phyloP scores from a whole-genome alignment of 2,888 invertebrate species.

The Metalampra italica region DNA sequence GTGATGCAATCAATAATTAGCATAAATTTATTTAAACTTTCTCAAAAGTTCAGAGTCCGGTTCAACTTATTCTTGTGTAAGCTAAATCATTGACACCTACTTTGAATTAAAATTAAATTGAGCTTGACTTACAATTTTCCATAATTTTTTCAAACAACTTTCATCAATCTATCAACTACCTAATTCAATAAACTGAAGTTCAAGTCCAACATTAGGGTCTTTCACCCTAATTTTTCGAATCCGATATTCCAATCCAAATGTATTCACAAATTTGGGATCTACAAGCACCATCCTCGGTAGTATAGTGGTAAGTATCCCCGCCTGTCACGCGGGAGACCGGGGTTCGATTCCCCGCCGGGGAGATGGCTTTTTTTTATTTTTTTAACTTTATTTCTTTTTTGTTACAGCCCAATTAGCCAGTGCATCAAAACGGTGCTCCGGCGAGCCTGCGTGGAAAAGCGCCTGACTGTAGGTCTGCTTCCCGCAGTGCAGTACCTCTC shows the following conservation, averaged over 20 bases:
- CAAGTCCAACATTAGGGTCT: neutral
- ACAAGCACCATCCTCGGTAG: constrained; percentile 59
- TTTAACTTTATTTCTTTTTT: constrained; percentile 14
- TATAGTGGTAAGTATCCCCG: constrained; percentile 79
- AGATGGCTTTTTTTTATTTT: constrained; percentile 18
- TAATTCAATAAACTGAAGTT: neutral
- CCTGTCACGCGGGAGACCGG: constrained; percentile 80
- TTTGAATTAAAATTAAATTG: too few relatives aligned
- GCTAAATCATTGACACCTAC: too few relatives aligned
- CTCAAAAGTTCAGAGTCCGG: too few relatives aligned
- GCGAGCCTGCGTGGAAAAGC: constrained; percentile 74
- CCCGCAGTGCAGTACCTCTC: constrained; percentile 81
- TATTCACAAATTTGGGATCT: neutral
- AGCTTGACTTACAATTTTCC: too few relatives aligned
- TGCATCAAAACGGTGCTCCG: constrained; percentile 76
- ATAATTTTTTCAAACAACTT: neutral
- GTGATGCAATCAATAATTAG: neutral
- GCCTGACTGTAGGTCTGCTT: constrained; percentile 81
- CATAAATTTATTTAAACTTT: too few relatives aligned
- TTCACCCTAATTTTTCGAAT: neutral
- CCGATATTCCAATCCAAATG: neutral
- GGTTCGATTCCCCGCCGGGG: constrained; percentile 79
- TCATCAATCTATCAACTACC: neutral
- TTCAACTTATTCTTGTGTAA: too few relatives aligned
- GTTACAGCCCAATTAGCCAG: constrained; percentile 66